These are phyloP conservation scores for Hemitrygon akajei DNA, from an alignment of 2,797 vertebrate species.

Conservation along the genomic window DNA sequence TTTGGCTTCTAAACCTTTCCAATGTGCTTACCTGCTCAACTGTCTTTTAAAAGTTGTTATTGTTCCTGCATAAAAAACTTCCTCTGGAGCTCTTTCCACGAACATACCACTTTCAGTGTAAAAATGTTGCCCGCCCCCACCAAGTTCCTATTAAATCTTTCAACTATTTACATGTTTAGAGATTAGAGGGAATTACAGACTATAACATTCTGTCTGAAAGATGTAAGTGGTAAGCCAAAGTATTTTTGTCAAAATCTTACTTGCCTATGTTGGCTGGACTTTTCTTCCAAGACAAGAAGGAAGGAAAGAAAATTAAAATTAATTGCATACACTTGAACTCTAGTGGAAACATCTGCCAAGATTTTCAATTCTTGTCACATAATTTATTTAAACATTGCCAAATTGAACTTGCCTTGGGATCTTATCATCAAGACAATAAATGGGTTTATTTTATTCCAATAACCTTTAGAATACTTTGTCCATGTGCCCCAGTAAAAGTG, in stretches of 20 bases:
- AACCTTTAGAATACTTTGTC: background rate
- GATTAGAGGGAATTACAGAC: background rate
- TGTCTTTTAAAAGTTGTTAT: no score
- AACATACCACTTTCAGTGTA: no score
- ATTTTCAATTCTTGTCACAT: constrained; percentile 3
- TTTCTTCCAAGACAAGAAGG: background rate
- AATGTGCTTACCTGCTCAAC: no score
- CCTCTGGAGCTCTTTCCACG: no score
- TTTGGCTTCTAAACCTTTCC: no score
- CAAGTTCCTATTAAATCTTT: no score
- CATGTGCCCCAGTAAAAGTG: background rate
- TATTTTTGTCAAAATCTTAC: background rate
- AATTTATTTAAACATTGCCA: background rate
- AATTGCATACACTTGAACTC: background rate
- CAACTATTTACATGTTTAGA: background rate
- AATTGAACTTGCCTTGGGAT: background rate
- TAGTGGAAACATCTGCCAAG: no score
- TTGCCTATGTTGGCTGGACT: background rate
- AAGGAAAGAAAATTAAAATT: background rate
- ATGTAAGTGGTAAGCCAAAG: background rate
- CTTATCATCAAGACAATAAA: background rate
- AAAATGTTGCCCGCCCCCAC: no score
- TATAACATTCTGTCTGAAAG: background rate
- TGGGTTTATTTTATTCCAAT: background rate
- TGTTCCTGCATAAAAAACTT: no score